A percentile compares a stretch with the other conserved stretches of the same genome.
Evolutionary conservation across 2,888 invertebrate genomes (phyloP).

Genomic region (Volucella inflata): DNA sequence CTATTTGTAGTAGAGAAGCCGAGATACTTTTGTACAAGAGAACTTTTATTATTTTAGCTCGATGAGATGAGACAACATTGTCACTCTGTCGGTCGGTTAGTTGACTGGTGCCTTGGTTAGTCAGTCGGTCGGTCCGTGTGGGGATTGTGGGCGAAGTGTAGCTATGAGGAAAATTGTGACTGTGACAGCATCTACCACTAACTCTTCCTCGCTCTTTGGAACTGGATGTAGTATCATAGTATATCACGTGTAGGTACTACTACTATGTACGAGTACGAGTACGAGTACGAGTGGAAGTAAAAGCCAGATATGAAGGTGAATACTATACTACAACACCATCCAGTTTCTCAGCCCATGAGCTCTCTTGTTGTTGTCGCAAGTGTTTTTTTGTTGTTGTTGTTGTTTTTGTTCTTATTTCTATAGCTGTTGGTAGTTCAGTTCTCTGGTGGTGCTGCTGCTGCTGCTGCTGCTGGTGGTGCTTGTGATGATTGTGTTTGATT

Average conservation of each 20-base stretch:
- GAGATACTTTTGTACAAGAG: slow-evolving; percentile 28
- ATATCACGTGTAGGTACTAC: slow-evolving; percentile 69
- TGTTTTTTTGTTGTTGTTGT: no score
- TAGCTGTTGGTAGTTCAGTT: no score
- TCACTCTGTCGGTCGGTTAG: background rate
- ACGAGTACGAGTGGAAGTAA: no score
- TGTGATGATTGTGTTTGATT: slow-evolving; percentile 35
- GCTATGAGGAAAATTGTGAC: slow-evolving; percentile 16
- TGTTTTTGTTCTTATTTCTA: no score
- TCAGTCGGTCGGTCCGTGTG: no score
- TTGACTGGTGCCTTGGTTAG: no score
- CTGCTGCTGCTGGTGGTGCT: slow-evolving; percentile 11
- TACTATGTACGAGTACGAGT: slow-evolving; percentile 36
- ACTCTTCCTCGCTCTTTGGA: slow-evolving; percentile 43
- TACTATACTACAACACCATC: slow-evolving; percentile 60
- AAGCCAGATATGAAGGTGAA: slow-evolving; percentile 49
- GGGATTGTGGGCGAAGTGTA: background rate
- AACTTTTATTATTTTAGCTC: slow-evolving; percentile 33
- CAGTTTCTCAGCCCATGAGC: slow-evolving; percentile 18
- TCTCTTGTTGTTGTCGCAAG: slow-evolving; percentile 12
- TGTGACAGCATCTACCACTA: slow-evolving; percentile 37
- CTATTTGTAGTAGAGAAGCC: slow-evolving; percentile 20
- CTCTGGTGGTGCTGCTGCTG: background rate
- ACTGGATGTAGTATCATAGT: slow-evolving; percentile 57
- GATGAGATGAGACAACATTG: slow-evolving; percentile 12